phyloP scores from a whole-genome alignment of 2,113 vertebrate genomes.

The Platycercus adscitus region DNA sequence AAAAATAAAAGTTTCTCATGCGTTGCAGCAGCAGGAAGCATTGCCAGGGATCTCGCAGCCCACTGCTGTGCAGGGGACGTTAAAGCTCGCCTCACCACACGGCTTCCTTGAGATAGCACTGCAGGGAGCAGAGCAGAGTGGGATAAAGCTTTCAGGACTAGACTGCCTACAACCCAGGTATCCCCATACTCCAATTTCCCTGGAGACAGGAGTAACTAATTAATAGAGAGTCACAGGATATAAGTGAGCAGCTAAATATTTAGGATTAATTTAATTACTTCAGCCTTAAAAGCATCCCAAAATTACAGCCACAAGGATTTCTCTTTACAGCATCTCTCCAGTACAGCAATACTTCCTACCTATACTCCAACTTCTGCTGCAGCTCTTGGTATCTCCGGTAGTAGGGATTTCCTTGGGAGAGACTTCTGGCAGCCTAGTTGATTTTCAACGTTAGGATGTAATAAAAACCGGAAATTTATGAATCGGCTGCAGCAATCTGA shows the following conservation, averaged over 20 bases:
- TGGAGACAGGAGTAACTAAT: not conserved
- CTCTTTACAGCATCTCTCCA: not conserved
- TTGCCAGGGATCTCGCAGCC: not conserved
- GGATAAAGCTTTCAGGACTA: not conserved
- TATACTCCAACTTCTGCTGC: not conserved
- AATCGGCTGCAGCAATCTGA: constrained; percentile 51
- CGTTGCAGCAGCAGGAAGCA: not conserved
- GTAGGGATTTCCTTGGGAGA: not conserved
- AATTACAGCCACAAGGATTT: not conserved
- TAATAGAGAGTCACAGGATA: not conserved
- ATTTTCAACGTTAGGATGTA: not conserved
- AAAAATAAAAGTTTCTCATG: not conserved
- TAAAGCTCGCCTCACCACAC: not conserved
- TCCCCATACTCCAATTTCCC: not conserved
- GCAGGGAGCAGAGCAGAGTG: not conserved
- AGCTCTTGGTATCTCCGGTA: not conserved
- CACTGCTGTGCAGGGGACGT: not conserved
- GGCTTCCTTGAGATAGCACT: not conserved
- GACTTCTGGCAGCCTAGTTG: not conserved
- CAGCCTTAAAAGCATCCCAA: not conserved
- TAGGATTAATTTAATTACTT: constrained; percentile 24
- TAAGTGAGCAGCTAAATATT: not conserved
- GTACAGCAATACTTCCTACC: not conserved
- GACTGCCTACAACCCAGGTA: not conserved
- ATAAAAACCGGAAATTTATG: constrained; percentile 33